A percentile compares a stretch with the other conserved stretches of the same genome.
Conservation (phyloP, 2,113 vertebrate species). For the Rhinopithecus roxellana region DNA sequence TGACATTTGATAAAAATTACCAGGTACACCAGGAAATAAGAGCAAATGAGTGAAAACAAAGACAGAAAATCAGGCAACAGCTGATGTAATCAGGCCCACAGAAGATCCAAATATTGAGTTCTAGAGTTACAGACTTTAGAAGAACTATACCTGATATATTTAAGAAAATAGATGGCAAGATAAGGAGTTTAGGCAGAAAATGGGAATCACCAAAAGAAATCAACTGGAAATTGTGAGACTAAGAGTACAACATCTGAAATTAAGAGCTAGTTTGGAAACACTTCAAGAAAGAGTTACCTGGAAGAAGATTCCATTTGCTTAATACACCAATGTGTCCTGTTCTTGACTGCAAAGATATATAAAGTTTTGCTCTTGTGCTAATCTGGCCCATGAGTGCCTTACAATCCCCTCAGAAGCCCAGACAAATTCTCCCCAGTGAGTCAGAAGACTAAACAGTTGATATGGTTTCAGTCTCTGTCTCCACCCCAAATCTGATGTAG, state of each 20-base stretch:
- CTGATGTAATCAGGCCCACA: neutral
- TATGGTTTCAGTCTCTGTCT: no score
- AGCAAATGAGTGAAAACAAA: neutral
- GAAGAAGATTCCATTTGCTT: neutral
- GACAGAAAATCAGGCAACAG: neutral
- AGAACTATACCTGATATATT: neutral
- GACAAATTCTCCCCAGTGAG: neutral
- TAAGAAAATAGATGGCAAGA: neutral
- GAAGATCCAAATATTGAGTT: neutral
- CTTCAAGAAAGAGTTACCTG: neutral
- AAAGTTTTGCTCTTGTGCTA: no score
- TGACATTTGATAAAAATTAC: neutral
- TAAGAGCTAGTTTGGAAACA: neutral
- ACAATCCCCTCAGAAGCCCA: neutral
- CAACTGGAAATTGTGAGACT: neutral
- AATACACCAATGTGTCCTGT: accelerated
- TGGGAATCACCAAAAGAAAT: neutral
- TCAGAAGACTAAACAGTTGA: neutral
- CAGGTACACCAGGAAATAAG: neutral
- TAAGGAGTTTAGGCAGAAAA: neutral
- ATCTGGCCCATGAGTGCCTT: neutral
- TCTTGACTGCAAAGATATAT: neutral
- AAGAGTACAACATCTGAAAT: neutral
- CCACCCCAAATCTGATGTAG: no score
- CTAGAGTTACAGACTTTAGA: neutral